Evolutionary conservation across 2,113 vertebrate species (phyloP), one percentile per base, ranked within the genome.

Genomic region (Phaetusa simplex): DNA sequence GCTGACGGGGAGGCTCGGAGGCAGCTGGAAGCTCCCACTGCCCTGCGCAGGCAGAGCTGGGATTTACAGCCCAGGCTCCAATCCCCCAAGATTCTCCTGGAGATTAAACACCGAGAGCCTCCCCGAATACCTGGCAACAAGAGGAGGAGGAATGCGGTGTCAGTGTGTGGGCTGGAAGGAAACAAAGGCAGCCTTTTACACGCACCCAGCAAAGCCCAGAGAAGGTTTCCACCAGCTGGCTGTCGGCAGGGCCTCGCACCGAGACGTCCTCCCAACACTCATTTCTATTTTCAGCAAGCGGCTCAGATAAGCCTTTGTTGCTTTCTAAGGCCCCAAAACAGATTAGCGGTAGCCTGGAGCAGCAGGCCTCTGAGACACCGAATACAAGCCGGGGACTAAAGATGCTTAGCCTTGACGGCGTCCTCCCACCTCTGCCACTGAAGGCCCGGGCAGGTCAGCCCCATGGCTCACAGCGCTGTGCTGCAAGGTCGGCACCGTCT

Each of bases 221-320:
- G 77, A 95, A 97, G 96, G 95, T 85, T 97, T 94, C 83, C 95
- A 96, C 77, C 97, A 95, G 94, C 88, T 93, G 88, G 94, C 84
- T 90, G 92, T 59, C 76, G 90, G 91, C 83, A 95, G 53, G 78
- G 94, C 76, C 95, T 74, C 47, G 74, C 90, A 66, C 64, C 66
- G 36, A 87, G 91, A 82, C 74, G 84, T 86, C 92, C 86, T 94
- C 96, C 64, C 49, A 50, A 85, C 67, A 26, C 89, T 73, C 89
- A n/a, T 55, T 92, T 94, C 97, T 96, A 94, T 97, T 97, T 97
- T 92, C 93, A 88, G 97, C 87, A 8, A 67, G 88, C 8, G 3
- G 87, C 95, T 95, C 95, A 90, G 95, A 96, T 96, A 97, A 96
- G 96, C 94, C 86, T 96, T 96, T 94, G 96, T 95, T 96, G 95